Base-by-base conservation (phyloP, 1,140 invertebrate species). In the Listronotus oregonensis region DNA sequence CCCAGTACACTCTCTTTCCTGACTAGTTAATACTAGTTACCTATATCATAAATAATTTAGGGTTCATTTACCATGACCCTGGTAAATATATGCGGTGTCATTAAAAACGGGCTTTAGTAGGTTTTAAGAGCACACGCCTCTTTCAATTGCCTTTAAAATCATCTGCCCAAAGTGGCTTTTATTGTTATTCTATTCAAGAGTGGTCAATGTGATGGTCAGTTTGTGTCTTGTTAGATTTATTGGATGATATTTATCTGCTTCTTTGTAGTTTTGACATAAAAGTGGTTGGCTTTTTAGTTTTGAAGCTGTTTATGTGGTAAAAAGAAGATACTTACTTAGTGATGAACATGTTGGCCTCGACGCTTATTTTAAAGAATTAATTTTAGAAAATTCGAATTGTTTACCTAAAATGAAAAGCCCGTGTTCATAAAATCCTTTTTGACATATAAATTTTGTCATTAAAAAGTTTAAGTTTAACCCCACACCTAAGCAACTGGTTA, bases 151-250 rank as follows among this genome's bases (percentile, higher is more conserved):
- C n/a, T 39, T 34, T 27, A 44, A 54, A 55, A 57, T 57, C 54
- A 57, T 57, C 54, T 57, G 54, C 54, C 39, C 27, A 44, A 57
- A 57, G 54, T 57, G 54, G 51, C 37, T 17, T 39, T 39, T 27
- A 21, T 44, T 44, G 42, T 57, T 21, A 39, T 57, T 21, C 40
- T 10, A 57, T 57, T 57, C 39, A 43, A 18, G 39, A 57, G 18
- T 44, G 54, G 51, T 54, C 51, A 54, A 54, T 54, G 51, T 31
- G n/a, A 54, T 37, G 51, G 54, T 57, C 54, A 57, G 39, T 57
- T 44, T 43, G 54, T 54, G 51, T 54, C 51, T 54, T 54, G 51
- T 54, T 54, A 54, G 18, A 57, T 57, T 57, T 57, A 57, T 57
- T 44, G 40, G 39, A 10, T 15, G 54, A 43, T 44, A 44, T 57